Base-by-base conservation (phyloP, 2,888 invertebrate species). In the Pimpla rufipes region DNA sequence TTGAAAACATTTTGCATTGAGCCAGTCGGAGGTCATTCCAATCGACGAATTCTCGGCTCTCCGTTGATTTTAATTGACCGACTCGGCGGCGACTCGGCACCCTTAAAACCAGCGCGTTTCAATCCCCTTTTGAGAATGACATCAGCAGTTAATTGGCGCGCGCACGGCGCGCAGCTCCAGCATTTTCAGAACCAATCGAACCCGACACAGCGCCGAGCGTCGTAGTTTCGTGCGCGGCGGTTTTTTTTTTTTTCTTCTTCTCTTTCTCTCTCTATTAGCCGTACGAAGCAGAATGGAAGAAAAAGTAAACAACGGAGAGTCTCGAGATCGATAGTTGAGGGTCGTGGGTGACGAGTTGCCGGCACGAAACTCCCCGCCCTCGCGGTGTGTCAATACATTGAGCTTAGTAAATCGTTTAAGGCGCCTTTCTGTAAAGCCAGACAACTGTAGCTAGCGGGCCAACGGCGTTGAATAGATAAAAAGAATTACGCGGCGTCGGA, bases 341-440 rank as follows among this genome's bases (percentile, higher is more conserved):
- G 66, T 21, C 71, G 42, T 57, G 57, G 76, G 29, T 66, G 76
- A 47, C 55, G 68, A 50, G 62, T 37, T 18, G 11, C 55, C 16
- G 40, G 50, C 68, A 78, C 73, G 62, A 59, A 55, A 18, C 29
- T 35, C 66, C 45, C 78, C 21, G 37, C n/a, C 64, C 47, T 50
- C 62, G 21, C 23, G 13, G 8, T 21, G 57, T 78, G 59, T 55
- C 77, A 45, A 78, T 78, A 74, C 52, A 23, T 62, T 42, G 77
- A 62, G 73, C 73, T 74, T 78, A 47, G 81, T 73, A 68, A 78
- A 74, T 78, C 78, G 73, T 81, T 77, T 67, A 70, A 70, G 55
- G 68, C 45, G 45, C 67, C 59, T 62, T 77, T 81, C 62, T 55
- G 71, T 40, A 67, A 59, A 73, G 45, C 70, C 57, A 71, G 47